Evolutionary conservation across 2,888 invertebrate genomes (phyloP).

Genomic region (Geotrupes spiniger): DNA sequence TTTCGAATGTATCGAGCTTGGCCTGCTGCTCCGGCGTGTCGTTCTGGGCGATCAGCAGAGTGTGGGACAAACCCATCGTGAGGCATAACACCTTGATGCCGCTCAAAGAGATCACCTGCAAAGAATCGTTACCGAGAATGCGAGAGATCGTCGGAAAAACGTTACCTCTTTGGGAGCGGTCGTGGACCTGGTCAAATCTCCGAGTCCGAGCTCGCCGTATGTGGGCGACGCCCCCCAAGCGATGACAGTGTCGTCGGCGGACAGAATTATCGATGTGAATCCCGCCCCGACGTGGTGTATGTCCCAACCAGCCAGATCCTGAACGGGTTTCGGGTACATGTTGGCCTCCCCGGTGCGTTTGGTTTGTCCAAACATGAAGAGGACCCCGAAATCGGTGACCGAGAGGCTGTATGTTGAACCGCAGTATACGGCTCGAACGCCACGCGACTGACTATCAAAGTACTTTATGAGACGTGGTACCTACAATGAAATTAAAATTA

Average conservation of each 20-base stretch:
- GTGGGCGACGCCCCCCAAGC: constrained; percentile 94
- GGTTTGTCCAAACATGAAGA: constrained; percentile 87
- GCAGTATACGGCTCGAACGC: constrained; percentile 76
- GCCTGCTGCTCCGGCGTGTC: constrained; percentile 64
- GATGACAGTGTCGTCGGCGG: constrained; percentile 87
- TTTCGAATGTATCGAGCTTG: constrained; percentile 59
- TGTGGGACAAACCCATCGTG: constrained; percentile 83
- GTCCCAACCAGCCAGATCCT: constrained; percentile 92
- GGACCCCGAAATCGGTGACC: constrained; percentile 71
- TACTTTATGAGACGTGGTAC: constrained; percentile 77
- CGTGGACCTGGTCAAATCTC: constrained; percentile 84
- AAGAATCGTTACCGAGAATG: constrained; percentile 20
- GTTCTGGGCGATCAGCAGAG: constrained; percentile 66
- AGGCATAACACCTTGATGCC: constrained; percentile 75
- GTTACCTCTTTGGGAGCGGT: constrained; percentile 82
- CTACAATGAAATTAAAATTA: no score
- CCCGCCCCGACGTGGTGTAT: constrained; percentile 81
- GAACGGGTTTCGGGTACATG: constrained; percentile 94
- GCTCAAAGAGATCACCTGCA: constrained; percentile 60
- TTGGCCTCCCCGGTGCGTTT: constrained; percentile 93
- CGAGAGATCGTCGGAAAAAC: no score
- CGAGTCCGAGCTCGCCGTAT: constrained; percentile 89
- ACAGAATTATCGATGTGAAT: constrained; percentile 79
- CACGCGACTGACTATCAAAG: constrained; percentile 82
- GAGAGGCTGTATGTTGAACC: constrained; percentile 86